These are phyloP conservation scores for Myripristis murdjan DNA, from an alignment of 2,797 vertebrate genomes.

Conservation along the genomic window DNA sequence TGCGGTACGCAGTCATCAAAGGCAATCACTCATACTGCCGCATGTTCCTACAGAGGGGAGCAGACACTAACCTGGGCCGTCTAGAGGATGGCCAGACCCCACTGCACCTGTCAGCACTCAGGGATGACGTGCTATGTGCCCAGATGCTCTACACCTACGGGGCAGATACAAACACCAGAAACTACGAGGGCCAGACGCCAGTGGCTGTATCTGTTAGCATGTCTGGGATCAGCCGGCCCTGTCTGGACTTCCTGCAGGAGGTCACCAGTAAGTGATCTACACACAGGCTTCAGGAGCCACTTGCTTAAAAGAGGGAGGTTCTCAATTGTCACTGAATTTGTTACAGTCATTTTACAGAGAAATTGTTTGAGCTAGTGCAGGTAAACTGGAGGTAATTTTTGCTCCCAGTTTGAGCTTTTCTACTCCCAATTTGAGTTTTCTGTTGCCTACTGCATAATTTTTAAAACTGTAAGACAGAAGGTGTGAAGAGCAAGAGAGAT, in stretches of 20 bases:
- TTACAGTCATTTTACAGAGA: no score
- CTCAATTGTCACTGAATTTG: no score
- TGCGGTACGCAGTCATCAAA: slow-evolving; percentile 98
- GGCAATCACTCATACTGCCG: slow-evolving; percentile 99
- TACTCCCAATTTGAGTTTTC: no score
- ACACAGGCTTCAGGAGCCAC: not conserved
- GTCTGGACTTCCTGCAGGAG: slow-evolving; percentile 98
- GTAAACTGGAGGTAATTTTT: no score
- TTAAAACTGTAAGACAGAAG: no score
- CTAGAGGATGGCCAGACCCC: slow-evolving; percentile 98
- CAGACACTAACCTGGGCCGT: slow-evolving; percentile 97
- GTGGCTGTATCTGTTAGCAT: slow-evolving; percentile 95
- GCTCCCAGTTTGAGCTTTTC: no score
- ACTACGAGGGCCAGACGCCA: slow-evolving; percentile 98
- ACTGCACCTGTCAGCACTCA: slow-evolving; percentile 96
- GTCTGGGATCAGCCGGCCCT: slow-evolving; percentile 95
- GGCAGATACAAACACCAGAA: slow-evolving; percentile 96
- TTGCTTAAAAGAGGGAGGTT: no score
- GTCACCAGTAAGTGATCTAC: slow-evolving; percentile 93
- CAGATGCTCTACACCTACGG: slow-evolving; percentile 97
- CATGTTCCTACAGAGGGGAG: slow-evolving; percentile 98
- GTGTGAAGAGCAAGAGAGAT: no score
- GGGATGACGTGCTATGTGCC: slow-evolving; percentile 95
- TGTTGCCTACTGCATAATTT: no score
- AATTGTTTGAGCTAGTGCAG: no score